Conservation (phyloP, 1,140 invertebrate species). For the Papilio aristodemus region DNA sequence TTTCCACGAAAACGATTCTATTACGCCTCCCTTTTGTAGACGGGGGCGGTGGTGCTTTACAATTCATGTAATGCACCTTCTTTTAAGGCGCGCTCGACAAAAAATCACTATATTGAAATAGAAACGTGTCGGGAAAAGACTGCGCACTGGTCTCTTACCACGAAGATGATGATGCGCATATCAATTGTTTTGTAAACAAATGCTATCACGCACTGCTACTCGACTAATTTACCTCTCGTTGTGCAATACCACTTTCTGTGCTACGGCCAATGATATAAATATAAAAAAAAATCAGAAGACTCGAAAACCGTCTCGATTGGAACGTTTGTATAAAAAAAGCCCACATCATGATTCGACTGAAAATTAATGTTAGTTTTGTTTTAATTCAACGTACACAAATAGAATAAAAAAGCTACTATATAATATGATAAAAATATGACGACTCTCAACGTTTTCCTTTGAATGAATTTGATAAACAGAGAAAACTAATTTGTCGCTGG, state of each 20-base stretch:
- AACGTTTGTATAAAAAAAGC: too few species aligned
- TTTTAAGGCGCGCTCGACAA: slow-evolving; percentile 33
- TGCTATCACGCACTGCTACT: too few species aligned
- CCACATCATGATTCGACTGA: too few species aligned
- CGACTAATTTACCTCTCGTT: too few species aligned
- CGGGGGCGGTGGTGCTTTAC: slow-evolving; percentile 53
- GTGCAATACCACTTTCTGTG: too few species aligned
- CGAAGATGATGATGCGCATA: slow-evolving; percentile 10
- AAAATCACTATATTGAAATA: slow-evolving; percentile 32
- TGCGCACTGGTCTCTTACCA: background rate
- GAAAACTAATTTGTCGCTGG: background rate
- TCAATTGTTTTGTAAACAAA: background rate
- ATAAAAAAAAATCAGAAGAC: too few species aligned
- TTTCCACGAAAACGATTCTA: slow-evolving; percentile 65
- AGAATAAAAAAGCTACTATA: too few species aligned
- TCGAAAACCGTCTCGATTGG: too few species aligned
- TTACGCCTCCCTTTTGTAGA: slow-evolving; percentile 56
- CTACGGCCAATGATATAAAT: too few species aligned
- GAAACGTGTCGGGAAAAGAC: slow-evolving; percentile 15
- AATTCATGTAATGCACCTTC: slow-evolving; percentile 62
- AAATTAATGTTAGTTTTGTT: too few species aligned
- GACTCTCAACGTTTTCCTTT: background rate
- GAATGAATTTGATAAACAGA: background rate
- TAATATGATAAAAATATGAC: too few species aligned
- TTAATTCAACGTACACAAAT: too few species aligned